phyloP scores from a whole-genome alignment of 1,140 invertebrate genomes.

The Bombus waltoni region DNA sequence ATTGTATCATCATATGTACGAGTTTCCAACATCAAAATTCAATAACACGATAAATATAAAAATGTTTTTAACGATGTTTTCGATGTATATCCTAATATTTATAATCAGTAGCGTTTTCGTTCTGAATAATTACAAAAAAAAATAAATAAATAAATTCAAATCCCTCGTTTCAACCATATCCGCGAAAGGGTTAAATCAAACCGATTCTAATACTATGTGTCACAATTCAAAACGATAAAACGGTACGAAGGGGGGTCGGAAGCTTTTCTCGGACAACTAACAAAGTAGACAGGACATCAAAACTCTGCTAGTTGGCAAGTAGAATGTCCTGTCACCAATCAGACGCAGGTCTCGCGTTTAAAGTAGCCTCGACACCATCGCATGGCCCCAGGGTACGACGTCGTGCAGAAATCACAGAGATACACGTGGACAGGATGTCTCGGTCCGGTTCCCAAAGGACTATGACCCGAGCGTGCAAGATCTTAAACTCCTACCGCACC shows the following conservation, averaged over 20 bases:
- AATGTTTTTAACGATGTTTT: too few species aligned
- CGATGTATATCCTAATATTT: too few species aligned
- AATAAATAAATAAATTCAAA: neutral
- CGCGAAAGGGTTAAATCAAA: neutral
- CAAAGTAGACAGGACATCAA: neutral
- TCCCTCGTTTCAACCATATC: neutral
- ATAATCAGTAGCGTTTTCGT: too few species aligned
- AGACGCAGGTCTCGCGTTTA: neutral
- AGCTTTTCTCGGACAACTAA: neutral
- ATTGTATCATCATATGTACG: too few species aligned
- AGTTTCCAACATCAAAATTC: too few species aligned
- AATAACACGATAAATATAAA: too few species aligned
- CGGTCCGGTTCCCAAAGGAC: neutral
- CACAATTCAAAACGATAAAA: neutral
- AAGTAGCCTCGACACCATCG: neutral
- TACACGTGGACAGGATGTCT: neutral
- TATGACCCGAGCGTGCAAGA: neutral
- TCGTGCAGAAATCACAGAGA: neutral
- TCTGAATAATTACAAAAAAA: too few species aligned
- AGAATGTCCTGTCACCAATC: neutral
- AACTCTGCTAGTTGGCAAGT: neutral
- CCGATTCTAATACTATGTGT: neutral
- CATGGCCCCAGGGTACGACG: neutral
- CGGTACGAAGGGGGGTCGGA: neutral
- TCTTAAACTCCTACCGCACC: slow-evolving; percentile 9